These are phyloP conservation scores for Pseudochirops corinnae DNA, from an alignment of 2,797 vertebrate species.

Conservation along the genomic window DNA sequence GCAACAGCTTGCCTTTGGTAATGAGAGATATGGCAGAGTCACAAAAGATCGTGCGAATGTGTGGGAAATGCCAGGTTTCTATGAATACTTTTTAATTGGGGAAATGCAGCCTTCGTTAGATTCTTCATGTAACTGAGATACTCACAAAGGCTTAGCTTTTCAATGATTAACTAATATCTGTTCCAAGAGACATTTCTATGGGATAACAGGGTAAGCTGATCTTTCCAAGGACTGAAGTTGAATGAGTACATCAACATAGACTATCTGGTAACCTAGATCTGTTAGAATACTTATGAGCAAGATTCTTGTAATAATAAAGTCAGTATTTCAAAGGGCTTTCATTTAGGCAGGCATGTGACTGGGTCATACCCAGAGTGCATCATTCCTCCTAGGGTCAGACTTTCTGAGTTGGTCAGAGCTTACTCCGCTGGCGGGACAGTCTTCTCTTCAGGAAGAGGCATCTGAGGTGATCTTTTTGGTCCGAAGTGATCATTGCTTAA, in stretches of 20 bases:
- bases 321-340: not conserved
- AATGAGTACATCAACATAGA: not conserved
- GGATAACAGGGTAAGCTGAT: not conserved
- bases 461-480: not conserved
- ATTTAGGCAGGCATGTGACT: not conserved
- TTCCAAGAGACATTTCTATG: not conserved
- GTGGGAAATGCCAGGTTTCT: not conserved
- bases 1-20: not conserved
- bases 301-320: not conserved
- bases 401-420: not conserved
- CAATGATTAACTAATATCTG: not conserved
- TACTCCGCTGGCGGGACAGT: not conserved
- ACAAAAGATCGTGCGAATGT: not conserved
- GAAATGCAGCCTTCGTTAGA: not conserved
- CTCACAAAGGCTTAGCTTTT: not conserved
- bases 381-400: not conserved
- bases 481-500: not conserved
- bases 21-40: not conserved
- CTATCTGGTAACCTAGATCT: not conserved
- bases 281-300: not conserved
- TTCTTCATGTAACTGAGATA: not conserved
- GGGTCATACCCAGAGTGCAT: not conserved
- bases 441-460: not conserved
- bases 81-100: not conserved
- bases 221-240: not conserved